A percentile compares a stretch with the other conserved stretches of the same genome.
phyloP scores from a whole-genome alignment of 2,113 vertebrate species.

The rat (Rattus norvegicus) region DNA sequence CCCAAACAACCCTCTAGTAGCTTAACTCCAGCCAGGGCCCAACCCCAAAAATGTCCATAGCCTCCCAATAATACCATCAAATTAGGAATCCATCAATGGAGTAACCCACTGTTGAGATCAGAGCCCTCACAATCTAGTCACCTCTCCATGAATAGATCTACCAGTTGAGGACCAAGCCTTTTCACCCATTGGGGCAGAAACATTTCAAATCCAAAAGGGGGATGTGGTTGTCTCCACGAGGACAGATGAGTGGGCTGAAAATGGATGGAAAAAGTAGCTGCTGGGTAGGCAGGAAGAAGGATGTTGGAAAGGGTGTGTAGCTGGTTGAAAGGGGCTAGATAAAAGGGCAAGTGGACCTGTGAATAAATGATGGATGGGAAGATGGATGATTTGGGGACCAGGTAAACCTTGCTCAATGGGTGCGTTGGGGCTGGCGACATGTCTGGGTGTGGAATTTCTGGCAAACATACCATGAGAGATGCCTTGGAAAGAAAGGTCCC shows the following conservation, averaged over 20 bases:
- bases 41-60: not conserved
- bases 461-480: not conserved
- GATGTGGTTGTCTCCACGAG: not conserved
- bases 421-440: not conserved
- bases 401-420: not conserved
- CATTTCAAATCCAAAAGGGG: not conserved
- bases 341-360: not conserved
- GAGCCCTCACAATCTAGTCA: not conserved
- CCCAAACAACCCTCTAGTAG: not conserved
- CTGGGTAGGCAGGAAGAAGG: not conserved
- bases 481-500: not conserved
- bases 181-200: not conserved
- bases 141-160: not conserved
- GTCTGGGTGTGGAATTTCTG: too few species aligned
- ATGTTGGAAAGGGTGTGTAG: not conserved
- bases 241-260: not conserved
- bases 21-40: not conserved
- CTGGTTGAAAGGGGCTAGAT: not conserved
- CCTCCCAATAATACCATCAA: not conserved
- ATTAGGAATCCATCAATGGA: not conserved
- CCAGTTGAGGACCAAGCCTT: not conserved
- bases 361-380: not conserved
- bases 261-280: not conserved
- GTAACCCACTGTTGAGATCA: not conserved
- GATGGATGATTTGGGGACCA: too few species aligned